Conservation (phyloP, 2,113 vertebrate species). For the Sorex fumeus region DNA sequence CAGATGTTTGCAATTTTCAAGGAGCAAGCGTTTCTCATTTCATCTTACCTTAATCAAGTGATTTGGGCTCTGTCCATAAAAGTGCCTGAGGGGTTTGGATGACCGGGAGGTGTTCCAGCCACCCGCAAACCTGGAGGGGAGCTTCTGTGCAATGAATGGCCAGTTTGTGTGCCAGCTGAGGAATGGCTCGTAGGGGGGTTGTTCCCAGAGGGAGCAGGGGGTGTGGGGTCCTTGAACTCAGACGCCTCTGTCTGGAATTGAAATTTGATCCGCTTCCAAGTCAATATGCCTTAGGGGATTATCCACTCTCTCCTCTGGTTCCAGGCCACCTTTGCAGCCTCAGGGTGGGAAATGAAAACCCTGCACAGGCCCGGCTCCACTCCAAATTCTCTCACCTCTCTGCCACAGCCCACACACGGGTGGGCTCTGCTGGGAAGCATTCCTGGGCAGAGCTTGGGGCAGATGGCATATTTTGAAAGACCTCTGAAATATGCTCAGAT, state of each 20-base stretch:
- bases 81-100: background rate
- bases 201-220: background rate
- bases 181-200: background rate
- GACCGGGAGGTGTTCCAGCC: background rate
- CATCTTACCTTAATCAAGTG: constrained; percentile 44
- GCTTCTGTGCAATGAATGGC: background rate
- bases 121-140: background rate
- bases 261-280: constrained; percentile 53
- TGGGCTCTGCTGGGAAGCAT: background rate
- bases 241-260: background rate
- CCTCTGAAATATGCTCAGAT: background rate
- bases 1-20: constrained; percentile 38
- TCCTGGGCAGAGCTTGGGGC: background rate
- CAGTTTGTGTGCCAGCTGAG: rapidly evolving
- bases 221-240: background rate
- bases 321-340: background rate
- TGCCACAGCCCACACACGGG: background rate
- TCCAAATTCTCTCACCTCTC: background rate
- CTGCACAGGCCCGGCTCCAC: rapidly evolving
- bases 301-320: background rate
- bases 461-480: background rate
- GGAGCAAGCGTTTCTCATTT: constrained; percentile 28
- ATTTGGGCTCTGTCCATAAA: constrained; percentile 20
- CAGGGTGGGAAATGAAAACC: background rate
- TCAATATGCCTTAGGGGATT: background rate